Evolutionary conservation across 1,140 invertebrate species (phyloP).

Genomic region (Papilio polytes): DNA sequence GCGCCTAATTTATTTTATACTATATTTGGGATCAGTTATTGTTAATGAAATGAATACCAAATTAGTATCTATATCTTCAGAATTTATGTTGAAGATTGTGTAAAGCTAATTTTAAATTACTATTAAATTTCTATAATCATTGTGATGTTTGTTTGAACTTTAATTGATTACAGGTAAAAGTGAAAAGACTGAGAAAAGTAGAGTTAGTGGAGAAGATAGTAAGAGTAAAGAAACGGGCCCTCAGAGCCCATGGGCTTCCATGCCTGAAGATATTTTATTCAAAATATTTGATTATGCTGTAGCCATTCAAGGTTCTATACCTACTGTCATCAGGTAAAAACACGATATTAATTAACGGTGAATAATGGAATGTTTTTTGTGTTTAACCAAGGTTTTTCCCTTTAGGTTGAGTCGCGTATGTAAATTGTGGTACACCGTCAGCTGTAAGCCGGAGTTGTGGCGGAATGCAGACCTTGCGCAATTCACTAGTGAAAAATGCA

Average conservation of each 20-base stretch:
- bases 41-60: too few relatives aligned
- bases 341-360: constrained; percentile 35
- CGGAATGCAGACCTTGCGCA: constrained; percentile 89
- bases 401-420: constrained; percentile 90
- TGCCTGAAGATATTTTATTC: constrained; percentile 87
- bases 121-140: too few relatives aligned
- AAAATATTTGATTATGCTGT: constrained; percentile 89
- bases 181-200: constrained; percentile 82
- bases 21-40: constrained; percentile 1
- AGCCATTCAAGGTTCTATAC: constrained; percentile 88
- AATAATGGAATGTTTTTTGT: constrained; percentile 36
- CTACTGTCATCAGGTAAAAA: constrained; percentile 87
- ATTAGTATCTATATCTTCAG: too few relatives aligned
- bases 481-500: constrained; percentile 89
- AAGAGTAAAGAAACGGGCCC: constrained; percentile 65
- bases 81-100: too few relatives aligned
- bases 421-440: constrained; percentile 89
- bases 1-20: background rate
- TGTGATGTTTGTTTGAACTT: background rate
- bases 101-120: too few relatives aligned
- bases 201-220: constrained; percentile 65
- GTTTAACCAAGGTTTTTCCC: constrained; percentile 43
- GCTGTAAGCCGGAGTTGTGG: constrained; percentile 88
- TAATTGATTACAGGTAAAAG: constrained; percentile 67
- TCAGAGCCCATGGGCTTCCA: constrained; percentile 74